phyloP scores from a whole-genome alignment of 2,888 invertebrate species.

The Trissolcus brochymenae region DNA sequence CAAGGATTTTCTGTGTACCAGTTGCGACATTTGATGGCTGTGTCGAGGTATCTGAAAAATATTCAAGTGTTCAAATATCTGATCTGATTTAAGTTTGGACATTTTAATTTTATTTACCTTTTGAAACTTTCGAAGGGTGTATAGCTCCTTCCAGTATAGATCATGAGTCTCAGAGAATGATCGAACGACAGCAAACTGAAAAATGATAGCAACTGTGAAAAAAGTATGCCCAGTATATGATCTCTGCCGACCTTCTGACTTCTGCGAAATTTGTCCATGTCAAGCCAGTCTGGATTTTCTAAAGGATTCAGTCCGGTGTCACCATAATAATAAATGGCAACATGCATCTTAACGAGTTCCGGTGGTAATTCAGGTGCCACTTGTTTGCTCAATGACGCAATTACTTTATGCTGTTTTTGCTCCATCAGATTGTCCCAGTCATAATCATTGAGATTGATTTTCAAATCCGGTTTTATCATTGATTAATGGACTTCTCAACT shows the following conservation, averaged over 20 bases:
- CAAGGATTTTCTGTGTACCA: slow-evolving; percentile 8
- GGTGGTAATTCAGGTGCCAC: background rate
- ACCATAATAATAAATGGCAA: background rate
- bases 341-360: background rate
- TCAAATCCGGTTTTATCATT: background rate
- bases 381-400: background rate
- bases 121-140: background rate
- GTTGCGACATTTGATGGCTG: background rate
- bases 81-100: background rate
- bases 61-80: background rate
- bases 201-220: background rate
- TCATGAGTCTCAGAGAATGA: background rate
- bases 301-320: background rate
- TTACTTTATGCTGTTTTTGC: background rate
- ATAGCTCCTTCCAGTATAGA: background rate
- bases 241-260: background rate
- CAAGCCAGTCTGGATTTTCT: slow-evolving; percentile 8
- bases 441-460: background rate
- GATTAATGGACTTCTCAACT: background rate
- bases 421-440: background rate
- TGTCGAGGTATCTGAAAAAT: background rate
- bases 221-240: background rate
- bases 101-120: background rate
- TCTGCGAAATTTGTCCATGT: slow-evolving; percentile 3
- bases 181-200: background rate